Percentiles rank a stretch among this genome's conserved stretches.
These are phyloP conservation scores for Erythrolamprus reginae DNA, from an alignment of 2,113 vertebrate genomes.

Conservation along the genomic window DNA sequence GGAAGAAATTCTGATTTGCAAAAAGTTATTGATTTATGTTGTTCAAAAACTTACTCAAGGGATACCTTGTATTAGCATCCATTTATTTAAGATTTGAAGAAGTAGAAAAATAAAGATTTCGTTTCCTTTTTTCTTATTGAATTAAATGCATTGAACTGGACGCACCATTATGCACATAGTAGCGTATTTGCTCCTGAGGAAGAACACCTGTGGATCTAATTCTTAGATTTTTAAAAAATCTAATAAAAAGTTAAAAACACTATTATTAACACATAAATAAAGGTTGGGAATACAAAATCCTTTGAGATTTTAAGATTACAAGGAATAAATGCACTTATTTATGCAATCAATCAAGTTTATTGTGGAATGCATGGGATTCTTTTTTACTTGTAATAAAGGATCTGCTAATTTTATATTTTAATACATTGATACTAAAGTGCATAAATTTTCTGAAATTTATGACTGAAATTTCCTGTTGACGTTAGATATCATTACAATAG, in stretches of 20 bases:
- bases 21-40: not conserved
- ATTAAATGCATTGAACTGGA: not conserved
- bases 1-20: not conserved
- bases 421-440: slow-evolving; percentile 1
- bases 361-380: not conserved
- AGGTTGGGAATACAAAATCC: not conserved
- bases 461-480: not conserved
- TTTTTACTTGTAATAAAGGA: not conserved
- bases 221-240: not conserved
- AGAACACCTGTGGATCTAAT: not conserved
- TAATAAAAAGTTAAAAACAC: not conserved
- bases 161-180: not conserved
- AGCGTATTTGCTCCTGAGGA: not conserved
- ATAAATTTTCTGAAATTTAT: not conserved
- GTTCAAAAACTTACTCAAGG: not conserved
- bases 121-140: not conserved
- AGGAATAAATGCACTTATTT: not conserved
- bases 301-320: not conserved
- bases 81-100: not conserved
- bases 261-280: not conserved
- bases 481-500: not conserved
- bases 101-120: not conserved
- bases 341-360: not conserved
- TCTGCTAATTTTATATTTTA: not conserved
- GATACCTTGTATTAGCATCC: not conserved